Percentiles rank a stretch among this genome's conserved stretches.
Evolutionary conservation across 2,888 invertebrate genomes (phyloP).

Genomic region (Trachelus stipa): DNA sequence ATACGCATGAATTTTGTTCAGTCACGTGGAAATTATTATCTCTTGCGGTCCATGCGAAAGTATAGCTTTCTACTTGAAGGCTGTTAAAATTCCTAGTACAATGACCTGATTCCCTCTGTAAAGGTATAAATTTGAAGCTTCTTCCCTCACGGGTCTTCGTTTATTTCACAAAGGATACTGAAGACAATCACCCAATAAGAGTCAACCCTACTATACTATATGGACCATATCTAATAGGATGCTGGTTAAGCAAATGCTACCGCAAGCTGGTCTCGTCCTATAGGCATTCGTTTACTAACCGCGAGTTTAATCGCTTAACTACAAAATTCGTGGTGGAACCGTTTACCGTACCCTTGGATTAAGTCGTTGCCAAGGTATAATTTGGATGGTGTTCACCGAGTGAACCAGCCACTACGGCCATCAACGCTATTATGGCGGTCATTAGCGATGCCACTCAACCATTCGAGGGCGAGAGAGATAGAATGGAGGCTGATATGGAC

Average conservation of each 20-base stretch:
- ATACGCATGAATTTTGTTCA: background rate
- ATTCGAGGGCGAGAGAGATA: background rate
- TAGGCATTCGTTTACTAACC: constrained; percentile 1
- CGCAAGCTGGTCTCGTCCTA: constrained; percentile 2
- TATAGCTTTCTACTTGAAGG: background rate
- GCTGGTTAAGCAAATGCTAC: constrained; percentile 8
- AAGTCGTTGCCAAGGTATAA: constrained; percentile 15
- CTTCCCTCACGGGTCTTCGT: background rate
- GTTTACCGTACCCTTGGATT: constrained; percentile 14
- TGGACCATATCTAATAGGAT: background rate
- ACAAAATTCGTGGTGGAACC: constrained; percentile 10
- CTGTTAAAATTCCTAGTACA: background rate
- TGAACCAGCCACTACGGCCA: constrained; percentile 4
- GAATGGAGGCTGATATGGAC: background rate
- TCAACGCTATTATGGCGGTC: constrained; percentile 7
- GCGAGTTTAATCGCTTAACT: constrained; percentile 2
- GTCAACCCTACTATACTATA: background rate
- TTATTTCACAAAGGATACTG: background rate
- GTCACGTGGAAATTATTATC: background rate
- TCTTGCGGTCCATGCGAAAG: background rate
- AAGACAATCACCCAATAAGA: background rate
- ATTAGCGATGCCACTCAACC: constrained; percentile 13
- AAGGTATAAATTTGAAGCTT: background rate
- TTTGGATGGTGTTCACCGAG: constrained; percentile 11
- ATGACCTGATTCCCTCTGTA: background rate